phyloP scores from a whole-genome alignment of 2,113 vertebrate genomes.

The Ornithorhynchus anatinus region DNA sequence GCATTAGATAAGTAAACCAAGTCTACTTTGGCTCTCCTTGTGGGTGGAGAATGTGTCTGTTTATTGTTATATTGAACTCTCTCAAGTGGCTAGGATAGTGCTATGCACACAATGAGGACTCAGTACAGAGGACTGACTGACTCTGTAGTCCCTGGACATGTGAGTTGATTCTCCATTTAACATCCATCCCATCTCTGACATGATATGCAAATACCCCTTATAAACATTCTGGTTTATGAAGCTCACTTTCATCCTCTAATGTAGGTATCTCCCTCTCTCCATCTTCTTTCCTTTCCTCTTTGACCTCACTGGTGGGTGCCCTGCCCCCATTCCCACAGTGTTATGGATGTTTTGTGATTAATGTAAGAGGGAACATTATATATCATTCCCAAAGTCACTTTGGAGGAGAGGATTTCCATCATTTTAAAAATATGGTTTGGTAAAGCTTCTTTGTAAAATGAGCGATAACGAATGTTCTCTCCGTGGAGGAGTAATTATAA shows the following conservation, averaged over 20 bases:
- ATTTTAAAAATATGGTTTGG: not conserved
- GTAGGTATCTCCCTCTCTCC: accelerated
- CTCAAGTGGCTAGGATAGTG: no score
- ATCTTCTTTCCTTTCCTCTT: not conserved
- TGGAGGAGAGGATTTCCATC: not conserved
- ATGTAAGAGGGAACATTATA: no score
- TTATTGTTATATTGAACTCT: no score
- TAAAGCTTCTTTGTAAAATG: conserved; percentile 48
- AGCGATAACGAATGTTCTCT: conserved; percentile 58
- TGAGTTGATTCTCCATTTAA: no score
- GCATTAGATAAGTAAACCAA: no score
- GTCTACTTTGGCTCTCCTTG: no score
- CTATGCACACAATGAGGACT: no score
- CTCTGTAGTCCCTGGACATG: no score
- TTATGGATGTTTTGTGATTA: no score
- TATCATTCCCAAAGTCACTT: not conserved
- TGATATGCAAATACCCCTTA: not conserved
- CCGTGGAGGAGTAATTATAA: conserved; percentile 72
- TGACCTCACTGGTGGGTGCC: accelerated
- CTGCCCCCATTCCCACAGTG: accelerated
- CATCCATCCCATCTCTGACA: not conserved
- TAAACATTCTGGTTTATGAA: not conserved
- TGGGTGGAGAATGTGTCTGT: no score
- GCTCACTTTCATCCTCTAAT: accelerated
- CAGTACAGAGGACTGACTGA: no score